Conservation (phyloP, 35 echinoderm and acorn worm species). For the Lytechinus pictus region DNA sequence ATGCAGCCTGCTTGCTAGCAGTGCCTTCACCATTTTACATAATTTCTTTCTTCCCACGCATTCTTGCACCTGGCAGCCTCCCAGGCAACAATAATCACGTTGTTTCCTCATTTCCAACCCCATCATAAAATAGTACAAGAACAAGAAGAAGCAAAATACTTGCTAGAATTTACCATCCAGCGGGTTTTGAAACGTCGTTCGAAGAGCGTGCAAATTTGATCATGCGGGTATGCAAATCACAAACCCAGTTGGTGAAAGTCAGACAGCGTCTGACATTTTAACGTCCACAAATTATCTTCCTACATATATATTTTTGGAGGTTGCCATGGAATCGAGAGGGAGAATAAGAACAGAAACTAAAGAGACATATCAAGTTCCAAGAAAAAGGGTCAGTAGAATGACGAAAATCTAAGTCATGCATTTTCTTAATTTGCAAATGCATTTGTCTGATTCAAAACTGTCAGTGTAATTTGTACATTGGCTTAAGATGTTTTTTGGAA, state of each 20-base stretch:
- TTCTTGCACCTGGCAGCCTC: neutral
- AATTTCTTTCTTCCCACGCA: neutral
- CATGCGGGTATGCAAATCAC: constrained; percentile 23
- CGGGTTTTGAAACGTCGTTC: neutral
- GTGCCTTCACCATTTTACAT: neutral
- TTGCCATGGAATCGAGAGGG: constrained; percentile 9
- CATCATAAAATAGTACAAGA: neutral
- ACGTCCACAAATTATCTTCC: neutral
- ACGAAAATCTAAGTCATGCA: neutral
- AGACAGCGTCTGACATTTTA: constrained; percentile 35
- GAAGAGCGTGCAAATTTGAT: constrained; percentile 30
- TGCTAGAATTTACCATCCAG: neutral
- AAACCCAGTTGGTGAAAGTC: neutral
- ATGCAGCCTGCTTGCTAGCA: neutral
- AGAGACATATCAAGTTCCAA: neutral
- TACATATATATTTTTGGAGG: neutral
- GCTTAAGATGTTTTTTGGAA: too few relatives aligned
- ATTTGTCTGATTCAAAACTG: neutral
- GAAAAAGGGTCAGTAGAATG: neutral
- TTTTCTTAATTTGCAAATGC: neutral
- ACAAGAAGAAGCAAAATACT: neutral
- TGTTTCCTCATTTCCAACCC: neutral
- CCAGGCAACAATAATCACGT: neutral
- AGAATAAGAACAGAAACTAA: neutral
- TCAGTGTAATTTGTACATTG: too few relatives aligned